A percentile compares a stretch with the other conserved stretches of the same genome.
phyloP scores from a whole-genome alignment of 2,888 invertebrate genomes.

The Caenorhabditis sulstoni region DNA sequence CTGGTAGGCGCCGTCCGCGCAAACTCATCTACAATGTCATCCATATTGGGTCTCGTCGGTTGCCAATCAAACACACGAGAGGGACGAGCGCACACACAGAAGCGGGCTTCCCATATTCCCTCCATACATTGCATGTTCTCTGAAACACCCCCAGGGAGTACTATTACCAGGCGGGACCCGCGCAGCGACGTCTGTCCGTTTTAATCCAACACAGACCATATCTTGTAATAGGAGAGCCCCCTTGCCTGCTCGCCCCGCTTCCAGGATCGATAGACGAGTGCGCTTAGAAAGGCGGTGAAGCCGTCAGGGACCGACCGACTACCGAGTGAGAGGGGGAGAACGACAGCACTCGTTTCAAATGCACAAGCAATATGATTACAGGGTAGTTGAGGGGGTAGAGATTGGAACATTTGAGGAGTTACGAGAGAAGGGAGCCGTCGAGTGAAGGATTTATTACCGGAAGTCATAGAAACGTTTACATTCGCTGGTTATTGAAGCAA shows the following conservation, averaged over 20 bases:
- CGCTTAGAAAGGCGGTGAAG: slow-evolving; percentile 20
- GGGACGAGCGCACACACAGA: slow-evolving; percentile 46
- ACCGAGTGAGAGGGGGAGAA: no score
- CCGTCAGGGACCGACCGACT: slow-evolving; percentile 51
- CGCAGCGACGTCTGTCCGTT: slow-evolving; percentile 51
- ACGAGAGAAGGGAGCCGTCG: not conserved
- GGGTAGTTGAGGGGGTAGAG: slow-evolving; percentile 13
- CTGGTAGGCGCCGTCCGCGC: slow-evolving; percentile 54
- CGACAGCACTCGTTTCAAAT: slow-evolving; percentile 34
- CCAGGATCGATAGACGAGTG: slow-evolving; percentile 45
- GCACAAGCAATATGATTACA: slow-evolving; percentile 42
- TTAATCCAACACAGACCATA: slow-evolving; percentile 64
- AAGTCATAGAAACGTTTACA: slow-evolving; percentile 29
- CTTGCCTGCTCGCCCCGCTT: slow-evolving; percentile 14
- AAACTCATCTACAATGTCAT: slow-evolving; percentile 62
- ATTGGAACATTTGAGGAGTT: slow-evolving; percentile 10
- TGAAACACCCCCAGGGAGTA: slow-evolving; percentile 67
- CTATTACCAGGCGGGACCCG: slow-evolving; percentile 62
- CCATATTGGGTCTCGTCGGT: slow-evolving; percentile 52
- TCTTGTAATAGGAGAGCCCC: slow-evolving; percentile 63
- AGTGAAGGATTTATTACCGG: slow-evolving; percentile 31
- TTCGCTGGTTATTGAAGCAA: not conserved
- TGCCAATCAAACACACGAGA: slow-evolving; percentile 48
- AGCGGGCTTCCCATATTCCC: slow-evolving; percentile 18
- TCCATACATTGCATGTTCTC: slow-evolving; percentile 58